These are phyloP conservation scores for Bufo bufo DNA, from an alignment of 2,113 vertebrate species.

Conservation along the genomic window DNA sequence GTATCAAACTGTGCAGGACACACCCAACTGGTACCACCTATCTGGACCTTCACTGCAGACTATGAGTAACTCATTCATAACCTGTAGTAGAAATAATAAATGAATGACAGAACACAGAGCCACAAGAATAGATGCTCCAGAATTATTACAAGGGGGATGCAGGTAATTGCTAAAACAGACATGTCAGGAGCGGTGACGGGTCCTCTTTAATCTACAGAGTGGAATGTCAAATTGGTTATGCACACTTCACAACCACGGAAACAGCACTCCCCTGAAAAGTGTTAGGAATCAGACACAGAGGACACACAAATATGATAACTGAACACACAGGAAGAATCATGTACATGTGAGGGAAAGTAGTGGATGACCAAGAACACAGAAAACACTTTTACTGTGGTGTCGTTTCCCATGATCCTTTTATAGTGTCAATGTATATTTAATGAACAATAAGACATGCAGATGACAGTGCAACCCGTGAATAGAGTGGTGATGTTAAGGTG, in stretches of 20 bases:
- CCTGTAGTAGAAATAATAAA: too few species aligned
- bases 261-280: not conserved
- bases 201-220: too few species aligned
- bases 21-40: too few species aligned
- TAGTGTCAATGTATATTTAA: conserved; percentile 5
- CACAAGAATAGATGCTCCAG: too few species aligned
- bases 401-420: not conserved
- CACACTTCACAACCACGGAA: not conserved
- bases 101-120: too few species aligned
- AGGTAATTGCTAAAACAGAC: too few species aligned
- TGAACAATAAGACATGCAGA: conserved; percentile 46
- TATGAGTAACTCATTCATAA: too few species aligned
- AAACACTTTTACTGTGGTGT: not conserved
- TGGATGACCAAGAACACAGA: not conserved
- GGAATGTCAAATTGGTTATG: not conserved
- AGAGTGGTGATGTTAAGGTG: conserved; percentile 34
- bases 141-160: too few species aligned
- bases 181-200: too few species aligned
- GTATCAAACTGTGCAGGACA: too few species aligned
- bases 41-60: too few species aligned
- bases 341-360: not conserved
- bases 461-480: conserved; percentile 19
- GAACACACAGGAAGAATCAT: not conserved
- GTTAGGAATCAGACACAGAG: not conserved
- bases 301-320: not conserved